A percentile compares a stretch with the other conserved stretches of the same genome.
Conservation (phyloP, 2,113 vertebrate species). For the Pachycephala philippinensis region DNA sequence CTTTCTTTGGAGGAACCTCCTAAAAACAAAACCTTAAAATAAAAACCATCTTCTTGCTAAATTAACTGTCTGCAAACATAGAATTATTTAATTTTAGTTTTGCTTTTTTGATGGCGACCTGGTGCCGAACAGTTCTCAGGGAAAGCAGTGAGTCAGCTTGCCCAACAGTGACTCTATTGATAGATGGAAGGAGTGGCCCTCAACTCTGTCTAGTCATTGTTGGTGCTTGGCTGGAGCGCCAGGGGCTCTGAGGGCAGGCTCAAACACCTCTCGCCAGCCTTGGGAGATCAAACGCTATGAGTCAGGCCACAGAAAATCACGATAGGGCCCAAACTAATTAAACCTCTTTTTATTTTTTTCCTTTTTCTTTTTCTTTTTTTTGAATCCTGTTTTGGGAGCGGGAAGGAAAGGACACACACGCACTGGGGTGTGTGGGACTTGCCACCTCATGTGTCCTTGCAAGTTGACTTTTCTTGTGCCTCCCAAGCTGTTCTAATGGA, state of each 20-base stretch:
- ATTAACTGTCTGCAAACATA: background rate
- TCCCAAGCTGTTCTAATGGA: background rate
- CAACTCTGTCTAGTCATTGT: conserved; percentile 51
- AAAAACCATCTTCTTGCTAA: background rate
- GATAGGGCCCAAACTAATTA: conserved; percentile 43
- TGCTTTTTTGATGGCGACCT: background rate
- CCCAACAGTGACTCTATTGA: conserved; percentile 61
- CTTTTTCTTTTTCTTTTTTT: background rate
- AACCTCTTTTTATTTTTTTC: background rate
- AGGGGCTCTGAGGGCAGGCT: conserved; percentile 36
- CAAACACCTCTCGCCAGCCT: conserved; percentile 12
- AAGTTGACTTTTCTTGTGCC: background rate
- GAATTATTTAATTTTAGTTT: background rate
- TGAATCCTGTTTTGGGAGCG: background rate
- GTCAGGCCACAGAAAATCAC: conserved; percentile 36
- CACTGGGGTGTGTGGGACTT: background rate
- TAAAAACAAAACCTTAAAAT: conserved; percentile 28
- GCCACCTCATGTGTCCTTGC: background rate
- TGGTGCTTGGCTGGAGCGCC: conserved; percentile 35
- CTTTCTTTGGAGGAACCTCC: conserved; percentile 5
- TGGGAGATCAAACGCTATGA: conserved; percentile 42
- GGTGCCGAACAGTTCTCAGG: background rate
- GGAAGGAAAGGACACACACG: background rate
- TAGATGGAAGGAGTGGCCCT: conserved; percentile 43
- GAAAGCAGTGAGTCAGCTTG: conserved; percentile 38